Percentiles rank a stretch among this genome's conserved stretches.
These are phyloP conservation scores for Paradoxurus hermaphroditus DNA, from an alignment of 2,113 vertebrate species.

Conservation along the genomic window DNA sequence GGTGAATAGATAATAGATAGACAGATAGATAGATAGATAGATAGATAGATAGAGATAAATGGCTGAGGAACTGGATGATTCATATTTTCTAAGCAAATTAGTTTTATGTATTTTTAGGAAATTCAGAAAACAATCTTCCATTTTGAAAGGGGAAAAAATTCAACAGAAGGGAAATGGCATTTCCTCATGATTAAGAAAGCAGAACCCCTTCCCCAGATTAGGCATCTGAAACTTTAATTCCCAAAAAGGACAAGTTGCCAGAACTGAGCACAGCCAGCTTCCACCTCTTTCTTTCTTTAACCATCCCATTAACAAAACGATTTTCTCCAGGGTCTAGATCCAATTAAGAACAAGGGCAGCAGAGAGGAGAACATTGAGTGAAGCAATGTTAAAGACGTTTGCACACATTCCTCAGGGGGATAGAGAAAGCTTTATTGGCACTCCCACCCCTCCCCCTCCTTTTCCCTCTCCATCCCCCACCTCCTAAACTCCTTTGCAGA, in stretches of 20 bases:
- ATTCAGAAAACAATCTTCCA: not conserved
- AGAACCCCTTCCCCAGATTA: constrained; percentile 36
- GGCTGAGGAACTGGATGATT: not conserved
- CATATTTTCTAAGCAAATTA: constrained; percentile 12
- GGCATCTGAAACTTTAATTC: constrained; percentile 49
- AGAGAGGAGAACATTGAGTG: constrained; percentile 64
- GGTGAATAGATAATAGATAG: not conserved
- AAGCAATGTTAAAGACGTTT: constrained; percentile 62
- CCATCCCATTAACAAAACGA: constrained; percentile 63
- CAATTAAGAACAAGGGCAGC: constrained; percentile 67
- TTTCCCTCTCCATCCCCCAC: not conserved
- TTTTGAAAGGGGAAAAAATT: not conserved
- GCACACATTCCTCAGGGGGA: constrained; percentile 45
- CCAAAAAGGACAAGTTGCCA: constrained; percentile 54
- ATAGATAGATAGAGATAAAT: not conserved
- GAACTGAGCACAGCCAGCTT: constrained; percentile 60
- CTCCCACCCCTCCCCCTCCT: not conserved
- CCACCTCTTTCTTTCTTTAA: constrained; percentile 71
- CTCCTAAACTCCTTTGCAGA: constrained; percentile 40
- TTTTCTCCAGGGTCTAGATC: constrained; percentile 63
- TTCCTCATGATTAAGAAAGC: constrained; percentile 43
- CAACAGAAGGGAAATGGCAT: not conserved
- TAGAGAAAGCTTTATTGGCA: constrained; percentile 67
- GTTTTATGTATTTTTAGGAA: not conserved
- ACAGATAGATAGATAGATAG: not conserved